Evolutionary conservation across 2,797 vertebrate species (phyloP).

Genomic region (Helostoma temminkii): DNA sequence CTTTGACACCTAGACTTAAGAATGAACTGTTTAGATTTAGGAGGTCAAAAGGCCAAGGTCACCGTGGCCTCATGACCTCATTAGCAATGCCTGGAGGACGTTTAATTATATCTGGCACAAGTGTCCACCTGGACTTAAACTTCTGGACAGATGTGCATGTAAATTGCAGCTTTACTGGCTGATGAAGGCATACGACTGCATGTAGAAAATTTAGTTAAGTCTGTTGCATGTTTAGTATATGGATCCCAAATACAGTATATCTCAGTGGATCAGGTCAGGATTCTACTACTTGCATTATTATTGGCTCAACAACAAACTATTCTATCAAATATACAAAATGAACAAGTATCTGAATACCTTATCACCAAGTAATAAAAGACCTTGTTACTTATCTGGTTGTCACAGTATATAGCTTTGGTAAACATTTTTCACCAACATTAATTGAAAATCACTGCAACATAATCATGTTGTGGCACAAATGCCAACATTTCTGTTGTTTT

Average conservation of each 20-base stretch:
- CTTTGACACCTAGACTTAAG: no score
- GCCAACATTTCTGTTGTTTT: neutral
- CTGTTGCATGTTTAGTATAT: neutral
- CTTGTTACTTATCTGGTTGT: neutral
- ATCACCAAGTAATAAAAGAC: neutral
- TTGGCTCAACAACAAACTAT: neutral
- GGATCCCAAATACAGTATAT: neutral
- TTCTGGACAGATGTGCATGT: no score
- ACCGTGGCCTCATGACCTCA: no score
- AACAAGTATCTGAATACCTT: neutral
- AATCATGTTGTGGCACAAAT: neutral
- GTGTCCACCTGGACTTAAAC: no score
- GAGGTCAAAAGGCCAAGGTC: no score
- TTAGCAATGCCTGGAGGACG: no score
- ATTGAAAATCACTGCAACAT: neutral
- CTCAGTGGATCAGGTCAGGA: neutral
- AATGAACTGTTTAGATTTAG: no score
- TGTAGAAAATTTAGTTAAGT: no score
- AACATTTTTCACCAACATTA: neutral
- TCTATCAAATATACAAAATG: no score
- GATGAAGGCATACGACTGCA: no score
- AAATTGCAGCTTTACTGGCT: no score
- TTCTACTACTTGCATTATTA: neutral
- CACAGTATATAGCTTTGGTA: neutral
- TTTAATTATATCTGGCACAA: no score